Evolutionary conservation across 2,797 vertebrate genomes (phyloP).

Genomic region (Poeciliopsis turneri): DNA sequence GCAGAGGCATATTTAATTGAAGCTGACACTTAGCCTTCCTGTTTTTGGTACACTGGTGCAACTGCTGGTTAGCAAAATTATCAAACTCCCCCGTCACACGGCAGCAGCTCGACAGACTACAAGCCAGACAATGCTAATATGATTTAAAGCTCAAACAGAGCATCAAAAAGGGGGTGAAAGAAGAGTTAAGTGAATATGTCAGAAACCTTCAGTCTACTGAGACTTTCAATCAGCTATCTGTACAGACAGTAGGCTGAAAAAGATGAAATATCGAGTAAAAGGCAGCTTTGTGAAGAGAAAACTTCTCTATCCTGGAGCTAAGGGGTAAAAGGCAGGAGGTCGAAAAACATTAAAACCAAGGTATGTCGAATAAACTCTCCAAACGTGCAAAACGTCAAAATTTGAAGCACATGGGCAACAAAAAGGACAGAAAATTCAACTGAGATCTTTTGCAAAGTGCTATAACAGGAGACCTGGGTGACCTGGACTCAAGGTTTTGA

Average conservation of each 20-base stretch:
- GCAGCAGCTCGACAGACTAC: not conserved
- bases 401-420: not conserved
- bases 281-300: not conserved
- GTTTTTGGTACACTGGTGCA: not conserved
- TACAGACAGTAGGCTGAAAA: not conserved
- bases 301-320: not conserved
- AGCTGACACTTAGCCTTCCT: not conserved
- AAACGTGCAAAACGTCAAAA: not conserved
- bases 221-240: not conserved
- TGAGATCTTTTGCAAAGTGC: not conserved
- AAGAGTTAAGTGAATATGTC: not conserved
- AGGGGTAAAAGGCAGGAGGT: not conserved
- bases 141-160: not conserved
- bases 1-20: constrained; percentile 2
- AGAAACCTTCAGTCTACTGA: not conserved
- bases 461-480: not conserved
- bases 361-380: not conserved
- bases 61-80: not conserved
- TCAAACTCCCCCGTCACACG: rapidly evolving
- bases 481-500: too few species aligned
- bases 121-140: not conserved
- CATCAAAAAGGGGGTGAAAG: not conserved
- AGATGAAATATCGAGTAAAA: not conserved
- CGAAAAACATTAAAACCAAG: not conserved
- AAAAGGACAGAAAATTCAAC: not conserved